A percentile compares a stretch with the other conserved stretches of the same genome.
Evolutionary conservation across 2,888 invertebrate genomes (phyloP).

Genomic region (Pegoplata infirma): DNA sequence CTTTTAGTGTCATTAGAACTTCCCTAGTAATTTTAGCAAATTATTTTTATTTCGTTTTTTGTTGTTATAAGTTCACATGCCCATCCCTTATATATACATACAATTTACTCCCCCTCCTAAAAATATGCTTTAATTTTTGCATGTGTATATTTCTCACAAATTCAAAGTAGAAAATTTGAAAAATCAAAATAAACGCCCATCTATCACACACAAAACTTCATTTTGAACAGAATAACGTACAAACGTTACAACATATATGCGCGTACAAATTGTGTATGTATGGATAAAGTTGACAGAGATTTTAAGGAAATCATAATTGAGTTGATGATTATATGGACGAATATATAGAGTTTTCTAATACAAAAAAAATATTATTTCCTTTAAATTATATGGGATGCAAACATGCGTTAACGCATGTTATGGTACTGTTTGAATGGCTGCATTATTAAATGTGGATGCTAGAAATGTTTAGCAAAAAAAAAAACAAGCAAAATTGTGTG

Average conservation of each 20-base stretch:
- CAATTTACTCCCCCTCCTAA: constrained; percentile 49
- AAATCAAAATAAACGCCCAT: constrained; percentile 67
- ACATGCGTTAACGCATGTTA: too few relatives aligned
- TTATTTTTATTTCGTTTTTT: constrained; percentile 26
- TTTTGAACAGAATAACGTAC: neutral
- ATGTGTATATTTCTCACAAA: constrained; percentile 31
- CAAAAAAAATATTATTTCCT: too few relatives aligned
- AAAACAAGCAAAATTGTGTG: too few relatives aligned
- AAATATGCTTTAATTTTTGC: constrained; percentile 40
- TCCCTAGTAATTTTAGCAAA: constrained; percentile 61
- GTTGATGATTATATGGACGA: constrained; percentile 46
- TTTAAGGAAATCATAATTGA: constrained; percentile 51
- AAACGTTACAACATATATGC: neutral
- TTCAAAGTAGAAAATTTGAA: constrained; percentile 58
- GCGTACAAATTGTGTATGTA: too few relatives aligned
- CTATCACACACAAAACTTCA: constrained; percentile 27
- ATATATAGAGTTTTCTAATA: constrained; percentile 33
- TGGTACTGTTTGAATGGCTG: constrained; percentile 22
- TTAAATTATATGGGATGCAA: too few relatives aligned
- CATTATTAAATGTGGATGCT: too few relatives aligned
- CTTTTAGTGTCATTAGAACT: constrained; percentile 51
- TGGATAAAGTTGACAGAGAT: constrained; percentile 39
- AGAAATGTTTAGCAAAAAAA: too few relatives aligned
- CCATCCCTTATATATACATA: constrained; percentile 14
- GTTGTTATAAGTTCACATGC: constrained; percentile 52